Base-by-base conservation (phyloP, 2,113 vertebrate species). In the Xenopus tropicalis region DNA sequence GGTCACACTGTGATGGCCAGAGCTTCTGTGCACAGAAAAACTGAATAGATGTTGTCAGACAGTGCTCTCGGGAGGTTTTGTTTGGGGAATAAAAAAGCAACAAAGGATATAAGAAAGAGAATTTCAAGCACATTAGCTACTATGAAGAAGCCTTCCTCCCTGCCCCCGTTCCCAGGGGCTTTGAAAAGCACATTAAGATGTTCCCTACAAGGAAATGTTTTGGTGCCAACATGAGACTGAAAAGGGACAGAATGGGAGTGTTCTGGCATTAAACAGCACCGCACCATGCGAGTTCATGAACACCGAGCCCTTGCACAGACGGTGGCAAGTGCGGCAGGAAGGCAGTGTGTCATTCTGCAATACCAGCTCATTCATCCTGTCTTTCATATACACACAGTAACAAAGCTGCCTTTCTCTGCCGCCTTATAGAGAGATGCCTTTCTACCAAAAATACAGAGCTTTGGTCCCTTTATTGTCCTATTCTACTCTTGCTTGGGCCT, bases 341-440 rank as follows among this genome's bases (percentile, higher is more conserved):
- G 76, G 74, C 70, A 72, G 29, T 78, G 61, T 79, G 76, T 65
- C 71, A 16, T 11, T 24, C 22, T 54, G 58, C 24, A 61, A 61
- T 48, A 52, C 19, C 42, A 66, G 65, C 56, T 66, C 64, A 76
- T 59, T 59, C 22, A 52, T 75, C 75, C 73, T 76, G 23, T 70
- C 83, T 85, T 83, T 83, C 82, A 89, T 84, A 83, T 83, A 79
- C 78, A 80, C 67, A 66, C 77, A 44, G 14, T 77, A 86, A 89
- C 84, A 88, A 90, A 80, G 77, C 79, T 13, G 61, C 14, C 16
- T 83, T 85, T 90, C 85, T 88, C 81, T 66, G 11, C 25, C 9
- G 14, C 42, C 63, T 44, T 62, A 54, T 21, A 21, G 65, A 46
- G 65, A 54, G 72, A 61, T 20, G 14, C 51, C 48, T 71, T 58